Evolutionary conservation across 2,797 vertebrate genomes (phyloP).

Genomic region (Schizothorax lantsangensis): DNA sequence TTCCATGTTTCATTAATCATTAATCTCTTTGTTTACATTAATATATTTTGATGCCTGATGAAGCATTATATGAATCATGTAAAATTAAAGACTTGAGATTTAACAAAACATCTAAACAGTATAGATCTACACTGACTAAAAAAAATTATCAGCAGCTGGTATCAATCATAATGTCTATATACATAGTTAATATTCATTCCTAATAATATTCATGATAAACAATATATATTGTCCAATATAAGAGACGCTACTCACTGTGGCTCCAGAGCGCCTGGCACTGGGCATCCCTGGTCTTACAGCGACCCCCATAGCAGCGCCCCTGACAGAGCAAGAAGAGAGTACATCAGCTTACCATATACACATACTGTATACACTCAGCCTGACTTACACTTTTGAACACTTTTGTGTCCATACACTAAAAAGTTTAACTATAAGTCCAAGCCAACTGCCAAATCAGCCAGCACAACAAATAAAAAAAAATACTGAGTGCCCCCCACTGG

Average conservation of each 20-base stretch:
- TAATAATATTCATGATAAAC: neutral
- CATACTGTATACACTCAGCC: neutral
- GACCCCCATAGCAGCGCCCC: conserved; percentile 96
- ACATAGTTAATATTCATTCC: neutral
- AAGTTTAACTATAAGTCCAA: neutral
- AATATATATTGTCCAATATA: neutral
- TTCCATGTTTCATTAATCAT: neutral
- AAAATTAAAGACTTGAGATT: neutral
- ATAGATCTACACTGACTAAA: neutral
- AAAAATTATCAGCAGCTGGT: neutral
- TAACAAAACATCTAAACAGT: neutral
- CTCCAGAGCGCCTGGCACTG: conserved; percentile 93
- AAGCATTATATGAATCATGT: neutral
- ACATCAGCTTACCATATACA: neutral
- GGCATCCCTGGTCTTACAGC: conserved; percentile 92
- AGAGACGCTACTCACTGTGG: conserved; percentile 80
- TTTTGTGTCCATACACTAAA: neutral
- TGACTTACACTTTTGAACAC: neutral
- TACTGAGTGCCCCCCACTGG: neutral
- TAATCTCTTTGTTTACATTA: neutral
- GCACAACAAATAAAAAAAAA: neutral
- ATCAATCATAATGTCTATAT: neutral
- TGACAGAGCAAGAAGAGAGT: conserved; percentile 62
- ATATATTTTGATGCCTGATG: neutral
- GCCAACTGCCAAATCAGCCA: neutral